These are phyloP conservation scores for Cryptus armator DNA, from an alignment of 2,888 invertebrate species.

Conservation along the genomic window DNA sequence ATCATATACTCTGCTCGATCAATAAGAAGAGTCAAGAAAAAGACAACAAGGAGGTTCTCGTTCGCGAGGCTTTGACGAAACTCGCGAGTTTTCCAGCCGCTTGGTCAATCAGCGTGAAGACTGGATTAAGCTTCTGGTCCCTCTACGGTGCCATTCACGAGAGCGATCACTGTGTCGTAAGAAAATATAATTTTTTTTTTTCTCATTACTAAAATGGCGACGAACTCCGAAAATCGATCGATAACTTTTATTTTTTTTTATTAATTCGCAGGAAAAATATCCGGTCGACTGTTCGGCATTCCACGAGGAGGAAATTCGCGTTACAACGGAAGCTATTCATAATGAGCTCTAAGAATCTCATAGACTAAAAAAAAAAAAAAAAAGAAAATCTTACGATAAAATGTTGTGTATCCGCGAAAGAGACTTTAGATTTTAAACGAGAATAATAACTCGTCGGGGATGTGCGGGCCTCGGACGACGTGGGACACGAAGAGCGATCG, in stretches of 20 bases:
- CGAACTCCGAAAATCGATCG: too few species aligned
- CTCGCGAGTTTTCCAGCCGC: slow-evolving; percentile 91
- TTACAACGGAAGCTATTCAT: slow-evolving; percentile 92
- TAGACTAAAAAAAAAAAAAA: neutral
- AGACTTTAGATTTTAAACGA: slow-evolving; percentile 49
- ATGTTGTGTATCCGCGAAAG: slow-evolving; percentile 42
- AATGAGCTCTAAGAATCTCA: slow-evolving; percentile 90
- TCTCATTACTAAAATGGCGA: too few species aligned
- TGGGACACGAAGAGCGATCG: neutral
- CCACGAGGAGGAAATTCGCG: slow-evolving; percentile 93
- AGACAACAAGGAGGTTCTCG: slow-evolving; percentile 85
- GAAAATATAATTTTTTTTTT: slow-evolving; percentile 69
- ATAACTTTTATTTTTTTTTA: neutral
- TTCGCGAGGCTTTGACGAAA: slow-evolving; percentile 91
- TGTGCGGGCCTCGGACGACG: slow-evolving; percentile 19
- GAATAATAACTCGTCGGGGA: slow-evolving; percentile 35
- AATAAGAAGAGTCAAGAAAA: slow-evolving; percentile 89
- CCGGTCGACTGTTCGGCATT: slow-evolving; percentile 92
- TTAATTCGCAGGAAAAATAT: slow-evolving; percentile 87
- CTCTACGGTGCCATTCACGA: slow-evolving; percentile 91
- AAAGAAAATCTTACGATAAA: slow-evolving; percentile 6
- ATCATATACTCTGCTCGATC: slow-evolving; percentile 92
- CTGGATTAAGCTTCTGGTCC: slow-evolving; percentile 92
- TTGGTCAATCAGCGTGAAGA: slow-evolving; percentile 91
- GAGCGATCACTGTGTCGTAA: slow-evolving; percentile 90